Evolutionary conservation across 2,797 vertebrate genomes (phyloP), one percentile per base, ranked within the genome.

Genomic region (Cynopterus sphinx): DNA sequence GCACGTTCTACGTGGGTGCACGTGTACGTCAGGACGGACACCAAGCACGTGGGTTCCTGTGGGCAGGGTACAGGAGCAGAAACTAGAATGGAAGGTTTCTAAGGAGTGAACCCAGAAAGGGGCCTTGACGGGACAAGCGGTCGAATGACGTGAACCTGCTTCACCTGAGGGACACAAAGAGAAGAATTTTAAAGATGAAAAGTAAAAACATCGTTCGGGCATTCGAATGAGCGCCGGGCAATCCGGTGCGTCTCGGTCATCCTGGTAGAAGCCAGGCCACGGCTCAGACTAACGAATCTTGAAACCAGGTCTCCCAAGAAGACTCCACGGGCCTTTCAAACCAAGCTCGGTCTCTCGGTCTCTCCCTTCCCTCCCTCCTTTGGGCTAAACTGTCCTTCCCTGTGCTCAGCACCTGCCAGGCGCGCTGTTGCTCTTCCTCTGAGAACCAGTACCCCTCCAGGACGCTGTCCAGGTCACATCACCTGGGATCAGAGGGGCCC

Each of bases 21-120:
- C 31, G 51, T 11, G 3, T 4, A 12, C 36, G 46, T 53, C 26
- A 4, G 71, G 33, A 43, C 36, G 13, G 26, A 31, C 39, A 1
- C 53, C 10, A 26, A 17, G 10, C 78, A 31, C 5, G 0, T 2
- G 46, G 0, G 9, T 36, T 9, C 49, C 39, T 49, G 0, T 2
- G 1, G 19, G 22, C 49, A 16, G 28, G 55, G 9, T 2, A 0
- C 0, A 7, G 11, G 26, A 6, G 6, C n/a, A 12, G 31, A 28
- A 26, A 21, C 24, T 1, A 1, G 13, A 9, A 70, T 6, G 41
- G n/a, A 43, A 39, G 24, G 6, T 17, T 15, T 77, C 59, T 22
- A 11, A 83, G 10, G 7, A 7, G 71, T 7, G 22, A 85, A 79
- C 33, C 43, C n/a, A 2, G 22, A 92, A 12, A 75, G 31, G 49